phyloP scores from a whole-genome alignment of 1,140 invertebrate species.

The Magallana gigas region DNA sequence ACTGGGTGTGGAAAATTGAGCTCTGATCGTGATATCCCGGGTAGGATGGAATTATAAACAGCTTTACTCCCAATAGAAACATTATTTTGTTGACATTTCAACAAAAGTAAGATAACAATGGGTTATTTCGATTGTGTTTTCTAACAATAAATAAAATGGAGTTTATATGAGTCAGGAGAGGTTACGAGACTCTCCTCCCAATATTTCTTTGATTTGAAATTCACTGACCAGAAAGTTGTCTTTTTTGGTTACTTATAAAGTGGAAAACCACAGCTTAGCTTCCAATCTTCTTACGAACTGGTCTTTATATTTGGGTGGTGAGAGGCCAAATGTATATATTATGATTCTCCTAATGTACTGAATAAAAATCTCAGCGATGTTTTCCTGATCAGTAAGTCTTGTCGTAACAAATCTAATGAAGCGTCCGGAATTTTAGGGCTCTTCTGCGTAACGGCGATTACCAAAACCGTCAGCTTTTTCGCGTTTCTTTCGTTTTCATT shows the following conservation, averaged over 20 bases:
- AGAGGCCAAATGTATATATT: neutral
- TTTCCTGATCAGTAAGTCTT: neutral
- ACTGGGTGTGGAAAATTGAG: neutral
- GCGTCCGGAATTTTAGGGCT: neutral
- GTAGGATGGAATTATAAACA: neutral
- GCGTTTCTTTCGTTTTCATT: neutral
- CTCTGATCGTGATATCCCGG: neutral
- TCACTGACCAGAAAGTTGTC: neutral
- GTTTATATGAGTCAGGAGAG: neutral
- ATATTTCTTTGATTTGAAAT: neutral
- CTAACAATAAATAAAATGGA: neutral
- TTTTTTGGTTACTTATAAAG: neutral
- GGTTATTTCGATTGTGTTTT: neutral
- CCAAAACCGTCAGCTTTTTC: neutral
- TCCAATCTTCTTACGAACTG: neutral
- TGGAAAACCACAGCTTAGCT: neutral
- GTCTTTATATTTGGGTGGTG: neutral
- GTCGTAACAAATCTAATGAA: neutral
- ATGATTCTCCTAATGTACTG: neutral
- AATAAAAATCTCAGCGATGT: neutral
- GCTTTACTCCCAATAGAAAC: neutral
- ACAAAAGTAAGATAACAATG: conserved; percentile 18
- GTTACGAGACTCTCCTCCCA: neutral
- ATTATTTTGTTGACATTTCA: conserved; percentile 6
- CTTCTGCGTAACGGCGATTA: neutral